Conservation (phyloP, 2,797 vertebrate species). For the Galago senegalensis region DNA sequence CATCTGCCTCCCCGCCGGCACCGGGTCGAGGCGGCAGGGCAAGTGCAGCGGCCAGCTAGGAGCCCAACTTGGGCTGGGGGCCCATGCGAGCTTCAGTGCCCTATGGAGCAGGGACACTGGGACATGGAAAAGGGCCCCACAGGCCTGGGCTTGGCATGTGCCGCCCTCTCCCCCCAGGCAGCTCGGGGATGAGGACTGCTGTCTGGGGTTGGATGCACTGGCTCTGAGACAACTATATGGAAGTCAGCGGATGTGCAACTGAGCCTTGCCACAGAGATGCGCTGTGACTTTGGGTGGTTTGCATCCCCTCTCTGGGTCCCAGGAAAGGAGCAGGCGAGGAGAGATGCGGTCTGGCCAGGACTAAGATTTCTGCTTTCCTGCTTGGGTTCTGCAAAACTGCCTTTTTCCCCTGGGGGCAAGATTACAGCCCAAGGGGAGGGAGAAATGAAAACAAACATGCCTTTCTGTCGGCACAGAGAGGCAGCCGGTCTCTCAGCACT, state of each 20-base stretch:
- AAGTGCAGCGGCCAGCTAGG: not conserved
- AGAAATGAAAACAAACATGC: not conserved
- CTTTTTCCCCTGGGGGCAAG: not conserved
- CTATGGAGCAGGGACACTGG: not conserved
- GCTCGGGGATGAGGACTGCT: fast-evolving
- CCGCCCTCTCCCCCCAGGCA: fast-evolving
- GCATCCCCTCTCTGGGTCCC: not conserved
- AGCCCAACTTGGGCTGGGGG: no score
- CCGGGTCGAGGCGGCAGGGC: no score
- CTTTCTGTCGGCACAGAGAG: not conserved
- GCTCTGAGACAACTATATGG: not conserved
- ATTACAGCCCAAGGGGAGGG: not conserved
- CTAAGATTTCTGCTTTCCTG: not conserved
- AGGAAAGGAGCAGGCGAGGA: not conserved
- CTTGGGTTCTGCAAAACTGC: not conserved
- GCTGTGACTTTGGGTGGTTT: fast-evolving
- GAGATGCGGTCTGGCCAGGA: not conserved
- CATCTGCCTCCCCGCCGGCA: not conserved
- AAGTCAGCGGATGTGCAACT: fast-evolving
- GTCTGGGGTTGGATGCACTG: fast-evolving
- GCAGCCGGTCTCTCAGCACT: no score
- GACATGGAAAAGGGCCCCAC: not conserved
- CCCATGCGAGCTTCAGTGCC: fast-evolving
- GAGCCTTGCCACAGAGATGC: not conserved
- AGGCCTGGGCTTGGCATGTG: not conserved